These are phyloP conservation scores for Stomorhina lunata DNA, from an alignment of 2,888 invertebrate species.

Conservation along the genomic window DNA sequence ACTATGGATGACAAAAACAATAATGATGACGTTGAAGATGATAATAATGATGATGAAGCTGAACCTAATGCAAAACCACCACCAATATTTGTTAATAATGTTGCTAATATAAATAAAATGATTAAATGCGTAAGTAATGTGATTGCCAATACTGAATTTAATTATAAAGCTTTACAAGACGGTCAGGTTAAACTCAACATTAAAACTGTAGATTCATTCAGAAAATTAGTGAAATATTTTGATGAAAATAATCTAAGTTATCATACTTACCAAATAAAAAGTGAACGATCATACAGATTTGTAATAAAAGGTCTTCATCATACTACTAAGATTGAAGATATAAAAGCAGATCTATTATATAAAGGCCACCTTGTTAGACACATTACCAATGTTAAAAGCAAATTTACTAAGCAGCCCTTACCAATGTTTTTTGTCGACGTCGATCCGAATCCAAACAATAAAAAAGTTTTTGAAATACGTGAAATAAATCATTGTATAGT, in stretches of 20 bases:
- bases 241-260: slow-evolving; percentile 21
- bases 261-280: slow-evolving; percentile 36
- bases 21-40: background rate
- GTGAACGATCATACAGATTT: background rate
- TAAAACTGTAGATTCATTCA: slow-evolving; percentile 7
- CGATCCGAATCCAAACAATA: slow-evolving; percentile 54
- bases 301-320: slow-evolving; percentile 34
- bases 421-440: too few species aligned
- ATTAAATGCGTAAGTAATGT: slow-evolving; percentile 29
- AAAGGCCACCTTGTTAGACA: slow-evolving; percentile 43
- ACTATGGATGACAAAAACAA: too few species aligned
- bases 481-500: slow-evolving; percentile 46
- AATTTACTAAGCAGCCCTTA: slow-evolving; percentile 40
- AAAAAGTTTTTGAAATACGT: slow-evolving; percentile 31
- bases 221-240: background rate
- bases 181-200: background rate
- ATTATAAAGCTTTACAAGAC: slow-evolving; percentile 1
- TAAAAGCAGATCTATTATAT: slow-evolving; percentile 2
- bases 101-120: slow-evolving; percentile 13
- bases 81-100: slow-evolving; percentile 24
- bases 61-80: background rate
- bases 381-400: slow-evolving; percentile 22
- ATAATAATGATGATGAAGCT: slow-evolving; percentile 9
- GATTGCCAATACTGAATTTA: slow-evolving; percentile 17
- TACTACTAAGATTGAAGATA: background rate